Base-by-base conservation (phyloP, 2,113 vertebrate species). In the Tapirus terrestris region DNA sequence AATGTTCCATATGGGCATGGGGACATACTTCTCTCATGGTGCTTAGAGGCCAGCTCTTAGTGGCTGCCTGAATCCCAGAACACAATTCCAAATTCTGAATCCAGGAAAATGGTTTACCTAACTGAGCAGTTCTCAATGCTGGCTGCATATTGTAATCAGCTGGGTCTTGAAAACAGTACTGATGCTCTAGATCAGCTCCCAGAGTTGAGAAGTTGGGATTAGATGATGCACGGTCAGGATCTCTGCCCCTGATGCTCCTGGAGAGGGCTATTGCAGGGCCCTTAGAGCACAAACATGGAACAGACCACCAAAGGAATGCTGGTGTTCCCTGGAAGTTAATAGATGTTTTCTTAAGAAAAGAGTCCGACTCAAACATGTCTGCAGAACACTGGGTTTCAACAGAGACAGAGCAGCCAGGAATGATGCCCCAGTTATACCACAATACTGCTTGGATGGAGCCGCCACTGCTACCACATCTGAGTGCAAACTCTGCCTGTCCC, bases 71-170 rank as follows among this genome's bases (percentile, higher is more conserved):
- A 80, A 51, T 43, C 81, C 70, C 81, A 31, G 80, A 73, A 48
- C 63, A 58, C 31, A 29, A 36, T 67, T 91, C 81, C 27, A 93
- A 84, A 80, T 45, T 70, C 58, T 60, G 70, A 94, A 36, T 80
- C n/a, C 45, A 63, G 72, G 51, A 58, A 87, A 83, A 80, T 36
- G 21, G 27, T 65, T 53, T 51, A 23, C 31, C 31, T 43, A 39
- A 51, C 14, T 70, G 18, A 33, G 68, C 0, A 23, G 25, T 27
- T 83, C 73, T 87, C 61, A 8, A 68, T 8, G 8, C 75, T 43
- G 56, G 18, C 89, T 76, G 65, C 23, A 13, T 9, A 4, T 6
- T 7, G 10, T 16, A n/a, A 75, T 72, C 48, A 18, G 31, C 56
- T 75, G 65, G 51, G 9, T 31, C 48, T 68, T 11, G 6, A 56